Evolutionary conservation across 2,888 invertebrate species (phyloP), one percentile per base, ranked within the genome.

Genomic region (Galeopsomyia nigrocyanea): DNA sequence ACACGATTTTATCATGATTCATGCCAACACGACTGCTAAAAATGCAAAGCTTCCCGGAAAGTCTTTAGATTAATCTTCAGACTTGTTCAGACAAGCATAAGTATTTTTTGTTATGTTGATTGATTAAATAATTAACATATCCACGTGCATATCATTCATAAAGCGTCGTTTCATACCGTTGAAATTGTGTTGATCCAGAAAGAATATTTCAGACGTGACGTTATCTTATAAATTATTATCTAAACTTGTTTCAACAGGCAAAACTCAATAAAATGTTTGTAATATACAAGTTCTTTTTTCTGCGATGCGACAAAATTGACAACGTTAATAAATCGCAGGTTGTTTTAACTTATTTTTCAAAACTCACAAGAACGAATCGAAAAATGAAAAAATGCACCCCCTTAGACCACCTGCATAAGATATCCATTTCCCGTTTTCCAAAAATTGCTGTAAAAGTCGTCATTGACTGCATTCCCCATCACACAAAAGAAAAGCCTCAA

Each of bases 381-480:
- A 31, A 6, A 26, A 26, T 14, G 39, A 57, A 31, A 26, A 57
- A 57, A 31, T 31, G 5, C 21, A 51, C 26, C 50, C 17, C 50
- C 50, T 31, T 50, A 22, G 50, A 51, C 62, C 62, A 17, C 26
- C 17, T 9, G n/a, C 51, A 51, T 9, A 62, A 13, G 60, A 61
- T 21, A 21, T 58, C 10, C 2, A 3, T 17, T 51, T 68, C 60
- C 22, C 19, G 26, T 26, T 26, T 26, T 26, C 58, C 58, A 58
- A 58, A 67, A 58, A 26, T 57, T 5, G 49, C 57, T 49, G 56
- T 49, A 26, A 22, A 57, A 19, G 22, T 22, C 22, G 31, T n/a
- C 21, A n/a, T 13, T 14, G 5, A 2, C 14, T 7, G 14, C 26
- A 57, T 57, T 39, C 31, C 16, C 6, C 39, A n/a, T 31, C 3